A percentile compares a stretch with the other conserved stretches of the same genome.
phyloP scores from a whole-genome alignment of 2,797 vertebrate genomes.

The Halcyon chelicuti region DNA sequence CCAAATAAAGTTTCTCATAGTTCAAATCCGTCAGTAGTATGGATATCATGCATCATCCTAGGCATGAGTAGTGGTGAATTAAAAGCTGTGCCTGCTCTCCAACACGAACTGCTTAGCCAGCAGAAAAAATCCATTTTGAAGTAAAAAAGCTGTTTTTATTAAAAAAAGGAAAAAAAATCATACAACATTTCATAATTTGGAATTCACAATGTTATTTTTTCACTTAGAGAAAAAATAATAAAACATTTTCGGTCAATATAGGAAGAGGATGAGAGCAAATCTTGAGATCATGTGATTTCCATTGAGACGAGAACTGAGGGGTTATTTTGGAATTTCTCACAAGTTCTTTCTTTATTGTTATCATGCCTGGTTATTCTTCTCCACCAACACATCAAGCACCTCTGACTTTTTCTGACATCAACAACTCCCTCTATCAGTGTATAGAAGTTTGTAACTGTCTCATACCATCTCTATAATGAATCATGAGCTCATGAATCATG shows the following conservation, averaged over 20 bases:
- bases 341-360: background rate
- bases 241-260: background rate
- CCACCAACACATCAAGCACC: background rate
- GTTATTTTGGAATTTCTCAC: background rate
- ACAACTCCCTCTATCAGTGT: background rate
- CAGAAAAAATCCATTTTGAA: background rate
- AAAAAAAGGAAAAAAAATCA: background rate
- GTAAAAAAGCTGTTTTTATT: background rate
- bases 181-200: background rate
- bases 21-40: background rate
- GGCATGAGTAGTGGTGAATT: background rate
- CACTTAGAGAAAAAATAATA: background rate
- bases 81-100: background rate
- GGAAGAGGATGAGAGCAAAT: background rate
- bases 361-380: background rate
- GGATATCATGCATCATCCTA: background rate
- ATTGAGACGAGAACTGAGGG: background rate
- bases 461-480: background rate
- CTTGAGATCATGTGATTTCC: background rate
- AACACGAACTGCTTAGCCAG: background rate
- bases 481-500: background rate
- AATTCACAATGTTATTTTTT: background rate
- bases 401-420: background rate
- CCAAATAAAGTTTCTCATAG: background rate
- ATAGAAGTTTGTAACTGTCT: background rate